These are phyloP conservation scores for Opisthograptis luteolata DNA, from an alignment of 2,888 invertebrate genomes.

Conservation along the genomic window DNA sequence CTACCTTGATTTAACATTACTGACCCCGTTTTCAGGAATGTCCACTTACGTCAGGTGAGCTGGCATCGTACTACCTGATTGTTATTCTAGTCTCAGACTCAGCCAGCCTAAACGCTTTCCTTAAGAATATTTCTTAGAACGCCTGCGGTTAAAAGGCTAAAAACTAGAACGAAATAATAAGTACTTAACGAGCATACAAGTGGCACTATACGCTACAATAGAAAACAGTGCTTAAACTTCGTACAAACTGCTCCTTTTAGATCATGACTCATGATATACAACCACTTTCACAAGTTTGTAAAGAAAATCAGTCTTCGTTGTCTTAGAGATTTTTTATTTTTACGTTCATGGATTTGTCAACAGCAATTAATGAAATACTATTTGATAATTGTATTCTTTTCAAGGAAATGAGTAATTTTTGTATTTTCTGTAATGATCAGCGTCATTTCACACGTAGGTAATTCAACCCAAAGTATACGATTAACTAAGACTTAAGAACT, in stretches of 20 bases:
- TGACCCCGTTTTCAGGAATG: slow-evolving; percentile 20
- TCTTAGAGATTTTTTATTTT: too few relatives aligned
- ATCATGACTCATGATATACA: too few relatives aligned
- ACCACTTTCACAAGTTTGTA: too few relatives aligned
- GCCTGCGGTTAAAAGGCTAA: slow-evolving; percentile 25
- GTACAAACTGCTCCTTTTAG: neutral
- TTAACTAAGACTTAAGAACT: too few relatives aligned
- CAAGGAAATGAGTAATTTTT: too few relatives aligned
- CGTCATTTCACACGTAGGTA: too few relatives aligned
- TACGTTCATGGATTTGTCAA: too few relatives aligned
- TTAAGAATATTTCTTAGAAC: slow-evolving; percentile 51
- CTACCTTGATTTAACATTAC: slow-evolving; percentile 14
- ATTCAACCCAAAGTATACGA: too few relatives aligned
- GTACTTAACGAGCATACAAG: slow-evolving; percentile 41
- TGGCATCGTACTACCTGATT: slow-evolving; percentile 33
- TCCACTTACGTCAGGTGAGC: slow-evolving; percentile 18
- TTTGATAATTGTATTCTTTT: too few relatives aligned
- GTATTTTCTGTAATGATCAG: too few relatives aligned
- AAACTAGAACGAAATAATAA: slow-evolving; percentile 34
- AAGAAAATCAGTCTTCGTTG: too few relatives aligned
- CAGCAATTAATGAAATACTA: too few relatives aligned
- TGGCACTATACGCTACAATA: slow-evolving; percentile 21
- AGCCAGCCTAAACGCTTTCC: slow-evolving; percentile 50
- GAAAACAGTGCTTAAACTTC: slow-evolving; percentile 7
- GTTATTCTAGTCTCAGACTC: slow-evolving; percentile 44